phyloP scores from a whole-genome alignment of 2,797 vertebrate species.

The Spinus pinus region DNA sequence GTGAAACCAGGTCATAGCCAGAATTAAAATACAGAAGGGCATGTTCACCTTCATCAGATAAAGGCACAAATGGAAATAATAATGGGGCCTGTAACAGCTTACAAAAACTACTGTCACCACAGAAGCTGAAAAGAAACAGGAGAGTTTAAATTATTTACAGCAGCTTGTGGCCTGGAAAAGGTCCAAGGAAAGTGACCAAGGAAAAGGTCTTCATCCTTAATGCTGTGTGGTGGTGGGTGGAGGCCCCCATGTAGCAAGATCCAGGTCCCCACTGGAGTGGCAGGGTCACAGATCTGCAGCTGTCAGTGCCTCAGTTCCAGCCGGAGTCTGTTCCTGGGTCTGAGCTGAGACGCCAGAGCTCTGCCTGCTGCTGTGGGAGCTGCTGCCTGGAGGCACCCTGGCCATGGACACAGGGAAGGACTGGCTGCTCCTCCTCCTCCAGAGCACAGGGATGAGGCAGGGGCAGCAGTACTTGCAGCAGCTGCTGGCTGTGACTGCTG shows the following conservation, averaged over 20 bases:
- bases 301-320: not conserved
- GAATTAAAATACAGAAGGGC: not conserved
- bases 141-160: not conserved
- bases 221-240: not conserved
- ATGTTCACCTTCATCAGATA: not conserved
- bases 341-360: not conserved
- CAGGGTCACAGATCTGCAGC: not conserved
- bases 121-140: not conserved
- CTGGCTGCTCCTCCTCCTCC: not conserved
- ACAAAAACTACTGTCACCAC: not conserved
- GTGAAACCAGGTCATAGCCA: not conserved
- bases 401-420: not conserved
- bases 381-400: not conserved
- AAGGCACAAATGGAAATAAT: not conserved
- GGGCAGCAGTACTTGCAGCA: not conserved
- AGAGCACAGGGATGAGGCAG: not conserved
- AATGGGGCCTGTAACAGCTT: not conserved
- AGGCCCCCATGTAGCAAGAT: not conserved
- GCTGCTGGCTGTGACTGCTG: not conserved
- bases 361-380: not conserved
- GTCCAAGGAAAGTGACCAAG: not conserved
- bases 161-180: not conserved
- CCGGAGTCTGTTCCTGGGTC: fast-evolving
- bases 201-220: not conserved
- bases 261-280: not conserved